Conservation (phyloP, 2,888 invertebrate species). For the Cataglyphis livida region DNA sequence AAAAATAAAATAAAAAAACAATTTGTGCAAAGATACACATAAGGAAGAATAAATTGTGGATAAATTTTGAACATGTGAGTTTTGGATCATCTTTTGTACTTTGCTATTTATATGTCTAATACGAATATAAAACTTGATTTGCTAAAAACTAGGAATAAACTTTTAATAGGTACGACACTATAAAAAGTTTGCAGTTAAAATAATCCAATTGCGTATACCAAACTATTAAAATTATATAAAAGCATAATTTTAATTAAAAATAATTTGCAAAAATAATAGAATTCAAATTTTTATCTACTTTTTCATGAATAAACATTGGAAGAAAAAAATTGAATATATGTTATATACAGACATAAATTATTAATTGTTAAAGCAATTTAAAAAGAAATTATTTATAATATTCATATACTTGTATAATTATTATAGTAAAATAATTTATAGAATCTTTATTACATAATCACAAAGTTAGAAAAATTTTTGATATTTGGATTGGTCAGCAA, state of each 20-base stretch:
- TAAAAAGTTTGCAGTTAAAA: slow-evolving; percentile 50
- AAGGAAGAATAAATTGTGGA: slow-evolving; percentile 40
- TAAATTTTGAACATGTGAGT: slow-evolving; percentile 26
- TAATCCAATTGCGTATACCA: slow-evolving; percentile 25
- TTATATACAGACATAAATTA: background rate
- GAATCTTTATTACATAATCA: background rate
- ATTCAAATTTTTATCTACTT: background rate
- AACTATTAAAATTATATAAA: background rate
- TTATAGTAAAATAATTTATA: slow-evolving; percentile 19
- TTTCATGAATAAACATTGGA: background rate
- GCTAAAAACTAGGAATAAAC: slow-evolving; percentile 43
- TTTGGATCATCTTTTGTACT: slow-evolving; percentile 48
- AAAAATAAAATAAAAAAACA: background rate
- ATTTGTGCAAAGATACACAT: background rate
- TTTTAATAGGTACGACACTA: slow-evolving; percentile 66
- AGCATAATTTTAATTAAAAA: slow-evolving; percentile 6
- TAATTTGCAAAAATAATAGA: background rate
- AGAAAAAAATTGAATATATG: background rate
- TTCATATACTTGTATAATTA: background rate
- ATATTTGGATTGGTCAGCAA: background rate
- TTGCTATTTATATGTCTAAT: slow-evolving; percentile 57
- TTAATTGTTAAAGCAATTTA: background rate
- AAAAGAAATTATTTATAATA: background rate
- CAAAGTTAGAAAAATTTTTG: background rate
- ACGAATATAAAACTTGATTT: slow-evolving; percentile 65